Evolutionary conservation across 2,888 invertebrate species (phyloP), one percentile per base, ranked within the genome.

Genomic region (Oligia strigilis): DNA sequence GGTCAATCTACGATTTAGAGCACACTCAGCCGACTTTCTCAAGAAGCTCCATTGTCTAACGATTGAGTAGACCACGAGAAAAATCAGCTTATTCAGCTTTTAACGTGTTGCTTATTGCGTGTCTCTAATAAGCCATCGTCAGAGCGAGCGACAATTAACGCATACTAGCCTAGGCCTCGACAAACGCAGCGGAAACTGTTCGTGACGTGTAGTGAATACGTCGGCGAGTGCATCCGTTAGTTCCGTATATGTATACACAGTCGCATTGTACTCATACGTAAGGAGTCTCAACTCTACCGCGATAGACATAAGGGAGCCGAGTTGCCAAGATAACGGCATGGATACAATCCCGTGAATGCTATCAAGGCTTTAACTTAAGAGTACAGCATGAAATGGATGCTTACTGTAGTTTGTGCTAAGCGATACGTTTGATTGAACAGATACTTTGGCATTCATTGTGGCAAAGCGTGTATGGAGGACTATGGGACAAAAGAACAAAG

Each of bases 101-200:
- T 62, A 79, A 83, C 75, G 81, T 79, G 65, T 83, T 79, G 64
- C 71, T 85, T 84, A 90, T 91, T 86, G 92, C 92, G 89, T 93
- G 92, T 83, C 76, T 87, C 88, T 93, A 92, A 93, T 91, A 90
- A 91, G 88, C 86, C 86, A 86, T 87, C 80, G 85, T 90, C 89
- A 89, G 87, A 90, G 84, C 58, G 77, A 77, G 66, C 83, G 90
- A 92, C 92, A 95, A 95, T 95, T 95, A 95, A 90, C 92, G 90
- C 92, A 93, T 92, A 92, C 91, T 92, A 91, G 91, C 85, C 91
- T 90, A 93, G 90, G 90, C 92, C 91, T 93, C 91, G 89, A 92
- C 93, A 93, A 93, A 86, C 91, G 91, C 91, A 94, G 93, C 95
- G 96, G 96, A 96, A 96, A 94, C 92, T 91, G 93, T 92, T 72